Conservation (phyloP, 2,888 invertebrate species). For the Scelioninae gen. 2 region DNA sequence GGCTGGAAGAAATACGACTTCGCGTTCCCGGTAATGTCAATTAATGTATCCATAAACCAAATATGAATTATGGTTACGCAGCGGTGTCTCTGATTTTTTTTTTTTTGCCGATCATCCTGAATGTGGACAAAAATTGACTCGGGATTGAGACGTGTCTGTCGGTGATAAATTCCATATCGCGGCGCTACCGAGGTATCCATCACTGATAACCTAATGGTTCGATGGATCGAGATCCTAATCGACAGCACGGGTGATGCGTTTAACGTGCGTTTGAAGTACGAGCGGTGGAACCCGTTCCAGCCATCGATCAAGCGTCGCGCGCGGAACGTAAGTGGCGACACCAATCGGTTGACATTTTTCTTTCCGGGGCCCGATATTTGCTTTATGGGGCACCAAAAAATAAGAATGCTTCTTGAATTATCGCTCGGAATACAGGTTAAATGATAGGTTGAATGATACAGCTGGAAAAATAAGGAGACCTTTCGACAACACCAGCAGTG, state of each 20-base stretch:
- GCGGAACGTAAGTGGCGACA: conserved; percentile 42
- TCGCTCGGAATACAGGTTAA: not conserved
- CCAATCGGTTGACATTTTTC: conserved; percentile 44
- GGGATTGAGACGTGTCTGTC: conserved; percentile 23
- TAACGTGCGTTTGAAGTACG: conserved; percentile 42
- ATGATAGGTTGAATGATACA: too few relatives aligned
- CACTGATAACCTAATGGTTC: conserved; percentile 48
- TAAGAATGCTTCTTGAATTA: too few relatives aligned
- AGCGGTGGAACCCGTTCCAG: conserved; percentile 43
- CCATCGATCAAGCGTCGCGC: conserved; percentile 46
- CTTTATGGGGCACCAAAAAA: conserved; percentile 7
- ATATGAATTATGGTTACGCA: conserved; percentile 37
- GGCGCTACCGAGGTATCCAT: conserved; percentile 33
- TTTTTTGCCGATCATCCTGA: too few relatives aligned
- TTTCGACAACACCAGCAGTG: too few relatives aligned
- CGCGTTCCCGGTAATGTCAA: conserved; percentile 29
- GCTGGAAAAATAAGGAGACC: too few relatives aligned
- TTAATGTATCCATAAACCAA: conserved; percentile 45
- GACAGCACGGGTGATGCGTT: conserved; percentile 39
- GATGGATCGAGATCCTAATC: conserved; percentile 45
- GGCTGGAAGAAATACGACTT: conserved; percentile 22
- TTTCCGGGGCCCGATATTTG: conserved; percentile 4
- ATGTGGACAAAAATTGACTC: conserved; percentile 8
- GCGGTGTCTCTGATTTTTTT: too few relatives aligned
- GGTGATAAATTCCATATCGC: conserved; percentile 25